Evolutionary conservation across 2,888 invertebrate species (phyloP), one percentile per base, ranked within the genome.

Genomic region (Netelia melanura): DNA sequence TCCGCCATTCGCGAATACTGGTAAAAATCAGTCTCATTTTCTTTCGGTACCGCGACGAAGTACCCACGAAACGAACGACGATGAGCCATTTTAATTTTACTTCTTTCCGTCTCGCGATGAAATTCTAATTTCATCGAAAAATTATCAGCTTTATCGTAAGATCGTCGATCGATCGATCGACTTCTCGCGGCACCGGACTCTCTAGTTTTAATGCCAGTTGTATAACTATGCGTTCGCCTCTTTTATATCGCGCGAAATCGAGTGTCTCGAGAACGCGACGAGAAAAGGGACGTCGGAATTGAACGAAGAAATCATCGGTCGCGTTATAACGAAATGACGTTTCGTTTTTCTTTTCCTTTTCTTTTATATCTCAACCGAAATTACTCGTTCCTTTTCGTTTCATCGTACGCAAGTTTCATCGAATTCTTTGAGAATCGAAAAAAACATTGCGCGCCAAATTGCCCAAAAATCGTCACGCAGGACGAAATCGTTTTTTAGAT

Each of bases 21-120:
- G 83, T 93, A 89, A 91, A 91, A 91, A 91, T 93, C 93, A 93
- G 93, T 93, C 93, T 93, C 93, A 93, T 92, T 88, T 91, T 90
- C 86, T 86, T 84, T 89, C 88, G 88, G 87, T 79, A 80, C 65
- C 82, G 82, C 86, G 78, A 62, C 48, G 43, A 79, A 64, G 68
- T 71, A 77, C 23, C 23, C 64, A 52, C 74, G 54, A 78, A 68
- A 25, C n/a, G 61, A 77, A 38, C 70, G 44, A 71, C 44, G 10
- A 58, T 5, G 6, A 38, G 38, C 38, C 38, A 38, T 38, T 25
- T 43, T 52, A 56, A 43, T 17, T n/a, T n/a, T 67, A 71, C 83
- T 79, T 70, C 64, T 71, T 71, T 68, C 61, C 43, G 75, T 76
- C 74, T 81, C 70, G 2, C 43, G 43, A 48, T 43, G n/a, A 30